Evolutionary conservation across 2,113 vertebrate species (phyloP).

Genomic region (Chelonoidis abingdonii): DNA sequence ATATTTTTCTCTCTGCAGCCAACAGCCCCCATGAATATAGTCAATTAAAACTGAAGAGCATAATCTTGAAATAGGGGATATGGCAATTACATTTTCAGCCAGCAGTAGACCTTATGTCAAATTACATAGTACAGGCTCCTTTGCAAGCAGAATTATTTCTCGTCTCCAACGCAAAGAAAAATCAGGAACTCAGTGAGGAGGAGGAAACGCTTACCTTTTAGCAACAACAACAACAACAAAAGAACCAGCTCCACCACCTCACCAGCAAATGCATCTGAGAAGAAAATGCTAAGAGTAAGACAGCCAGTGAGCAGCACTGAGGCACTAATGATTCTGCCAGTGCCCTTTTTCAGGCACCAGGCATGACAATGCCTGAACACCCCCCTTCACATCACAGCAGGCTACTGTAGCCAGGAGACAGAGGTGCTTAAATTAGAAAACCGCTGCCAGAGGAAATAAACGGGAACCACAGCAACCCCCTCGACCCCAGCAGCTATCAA

Average conservation of each 20-base stretch:
- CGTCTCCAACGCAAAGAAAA: not conserved
- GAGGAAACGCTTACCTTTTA: conserved; percentile 58
- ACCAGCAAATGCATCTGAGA: not conserved
- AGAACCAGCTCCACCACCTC: not conserved
- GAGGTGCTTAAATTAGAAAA: conserved; percentile 75
- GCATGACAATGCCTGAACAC: conserved; percentile 51
- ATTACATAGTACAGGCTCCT: not conserved
- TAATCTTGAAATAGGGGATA: not conserved
- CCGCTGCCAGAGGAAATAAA: conserved; percentile 78
- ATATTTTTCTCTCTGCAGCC: not conserved
- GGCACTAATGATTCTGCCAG: conserved; percentile 9
- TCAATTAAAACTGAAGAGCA: not conserved
- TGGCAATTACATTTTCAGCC: not conserved
- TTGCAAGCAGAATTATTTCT: not conserved
- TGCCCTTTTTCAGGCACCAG: conserved; percentile 53
- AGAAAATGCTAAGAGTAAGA: rapidly evolving
- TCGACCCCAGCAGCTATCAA: conserved; percentile 79
- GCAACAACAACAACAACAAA: not conserved
- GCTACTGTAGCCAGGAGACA: conserved; percentile 70
- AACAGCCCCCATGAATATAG: not conserved
- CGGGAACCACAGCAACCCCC: conserved; percentile 77
- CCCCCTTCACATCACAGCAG: conserved; percentile 48
- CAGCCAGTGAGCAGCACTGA: not conserved
- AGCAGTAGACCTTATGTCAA: not conserved
- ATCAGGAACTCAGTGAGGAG: not conserved